Percentiles rank a stretch among this genome's conserved stretches.
Conservation (phyloP, 2,888 invertebrate genomes). For the Hirtodrosophila alboralis region DNA sequence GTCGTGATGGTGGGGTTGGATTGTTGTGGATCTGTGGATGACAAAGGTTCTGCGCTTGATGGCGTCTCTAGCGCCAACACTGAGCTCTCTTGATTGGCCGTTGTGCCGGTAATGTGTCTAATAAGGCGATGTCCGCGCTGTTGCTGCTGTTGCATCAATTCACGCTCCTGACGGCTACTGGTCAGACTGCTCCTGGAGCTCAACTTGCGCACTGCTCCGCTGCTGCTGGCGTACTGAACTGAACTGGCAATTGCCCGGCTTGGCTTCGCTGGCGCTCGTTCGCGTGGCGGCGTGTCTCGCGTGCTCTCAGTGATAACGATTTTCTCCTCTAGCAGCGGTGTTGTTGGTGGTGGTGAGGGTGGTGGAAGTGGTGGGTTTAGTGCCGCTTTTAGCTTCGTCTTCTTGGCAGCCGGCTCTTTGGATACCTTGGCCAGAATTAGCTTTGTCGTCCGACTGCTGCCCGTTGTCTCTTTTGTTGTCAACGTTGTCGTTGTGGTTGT, state of each 20-base stretch:
- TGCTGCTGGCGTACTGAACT: constrained; percentile 55
- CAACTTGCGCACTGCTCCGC: constrained; percentile 59
- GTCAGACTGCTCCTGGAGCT: constrained; percentile 36
- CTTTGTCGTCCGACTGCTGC: constrained; percentile 64
- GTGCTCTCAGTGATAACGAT: constrained; percentile 82
- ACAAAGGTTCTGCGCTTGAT: constrained; percentile 32
- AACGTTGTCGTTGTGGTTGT: constrained; percentile 40
- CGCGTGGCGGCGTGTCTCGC: constrained; percentile 83
- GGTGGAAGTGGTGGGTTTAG: constrained; percentile 20
- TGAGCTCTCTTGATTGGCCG: constrained; percentile 35
- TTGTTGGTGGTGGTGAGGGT: constrained; percentile 13
- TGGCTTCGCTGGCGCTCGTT: constrained; percentile 82
- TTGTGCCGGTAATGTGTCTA: constrained; percentile 48
- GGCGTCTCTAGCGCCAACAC: constrained; percentile 50
- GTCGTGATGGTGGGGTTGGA: constrained; percentile 35
- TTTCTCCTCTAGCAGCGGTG: constrained; percentile 57
- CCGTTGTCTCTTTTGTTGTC: constrained; percentile 44
- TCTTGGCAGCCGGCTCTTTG: constrained; percentile 50
- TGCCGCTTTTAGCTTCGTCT: constrained; percentile 46
- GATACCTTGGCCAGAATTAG: constrained; percentile 70
- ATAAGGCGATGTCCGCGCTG: constrained; percentile 82
- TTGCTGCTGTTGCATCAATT: constrained; percentile 59
- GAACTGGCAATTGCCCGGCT: constrained; percentile 62
- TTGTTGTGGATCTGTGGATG: constrained; percentile 13
- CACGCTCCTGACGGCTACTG: constrained; percentile 56